Evolutionary conservation across 2,888 invertebrate species (phyloP).

Genomic region (Petrolisthes cinctipes): DNA sequence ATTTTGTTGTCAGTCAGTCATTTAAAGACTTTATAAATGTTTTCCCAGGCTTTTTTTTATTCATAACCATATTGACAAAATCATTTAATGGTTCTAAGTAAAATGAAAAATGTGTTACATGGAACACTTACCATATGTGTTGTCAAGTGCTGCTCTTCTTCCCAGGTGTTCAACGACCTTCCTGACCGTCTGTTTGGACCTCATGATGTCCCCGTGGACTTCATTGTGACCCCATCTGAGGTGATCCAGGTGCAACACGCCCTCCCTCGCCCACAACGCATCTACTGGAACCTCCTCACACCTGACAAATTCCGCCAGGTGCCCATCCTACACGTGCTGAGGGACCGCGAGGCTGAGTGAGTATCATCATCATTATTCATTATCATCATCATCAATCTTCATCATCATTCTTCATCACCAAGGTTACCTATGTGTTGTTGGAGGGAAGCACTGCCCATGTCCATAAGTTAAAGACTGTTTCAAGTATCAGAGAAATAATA

Average conservation of each 20-base stretch:
- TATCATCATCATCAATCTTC: not conserved
- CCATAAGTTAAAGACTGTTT: too few relatives aligned
- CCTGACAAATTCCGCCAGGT: conserved; percentile 80
- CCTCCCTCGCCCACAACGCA: conserved; percentile 78
- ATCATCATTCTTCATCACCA: too few relatives aligned
- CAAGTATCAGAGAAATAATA: too few relatives aligned
- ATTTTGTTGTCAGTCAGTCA: too few relatives aligned
- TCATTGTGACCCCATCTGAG: conserved; percentile 87
- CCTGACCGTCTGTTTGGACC: conserved; percentile 81
- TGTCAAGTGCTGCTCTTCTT: not conserved
- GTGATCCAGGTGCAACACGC: conserved; percentile 77
- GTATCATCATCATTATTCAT: conserved; percentile 16
- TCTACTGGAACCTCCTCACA: conserved; percentile 84
- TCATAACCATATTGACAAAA: too few relatives aligned
- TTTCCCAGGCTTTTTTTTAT: too few relatives aligned
- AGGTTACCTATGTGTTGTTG: too few relatives aligned
- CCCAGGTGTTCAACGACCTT: conserved; percentile 79
- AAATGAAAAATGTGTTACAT: too few relatives aligned
- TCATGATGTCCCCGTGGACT: conserved; percentile 87
- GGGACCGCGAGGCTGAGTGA: conserved; percentile 56
- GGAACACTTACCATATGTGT: too few relatives aligned
- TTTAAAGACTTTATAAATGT: too few relatives aligned
- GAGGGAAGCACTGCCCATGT: too few relatives aligned
- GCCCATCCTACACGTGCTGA: conserved; percentile 77
- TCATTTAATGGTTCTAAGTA: too few relatives aligned